Percentiles rank a stretch among this genome's conserved stretches.
phyloP scores from a whole-genome alignment of 2,113 vertebrate genomes.

The Pogonocichla stellata region DNA sequence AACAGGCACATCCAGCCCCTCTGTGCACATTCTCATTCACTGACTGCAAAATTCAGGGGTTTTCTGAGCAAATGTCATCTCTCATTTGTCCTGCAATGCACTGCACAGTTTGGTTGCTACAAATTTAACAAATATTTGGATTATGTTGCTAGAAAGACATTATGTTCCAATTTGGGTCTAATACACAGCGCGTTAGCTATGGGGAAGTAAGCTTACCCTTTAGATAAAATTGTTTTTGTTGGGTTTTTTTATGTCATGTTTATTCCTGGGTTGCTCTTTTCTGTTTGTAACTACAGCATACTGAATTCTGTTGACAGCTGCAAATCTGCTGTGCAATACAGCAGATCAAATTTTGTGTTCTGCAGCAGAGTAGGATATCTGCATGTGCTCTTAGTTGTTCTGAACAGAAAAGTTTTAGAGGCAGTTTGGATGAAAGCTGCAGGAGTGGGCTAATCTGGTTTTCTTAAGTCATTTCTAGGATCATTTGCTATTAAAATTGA shows the following conservation, averaged over 20 bases:
- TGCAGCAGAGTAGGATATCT: neutral
- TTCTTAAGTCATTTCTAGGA: neutral
- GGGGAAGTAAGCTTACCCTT: neutral
- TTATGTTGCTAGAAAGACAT: neutral
- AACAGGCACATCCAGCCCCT: neutral
- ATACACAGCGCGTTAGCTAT: neutral
- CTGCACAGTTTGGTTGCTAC: neutral
- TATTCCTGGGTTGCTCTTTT: neutral
- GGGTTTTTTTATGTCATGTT: accelerated
- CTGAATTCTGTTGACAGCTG: neutral
- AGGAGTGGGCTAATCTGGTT: neutral
- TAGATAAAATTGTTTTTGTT: neutral
- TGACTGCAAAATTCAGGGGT: accelerated
- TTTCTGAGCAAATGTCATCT: neutral
- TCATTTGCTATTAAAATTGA: neutral
- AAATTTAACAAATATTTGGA: neutral
- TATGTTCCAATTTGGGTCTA: neutral
- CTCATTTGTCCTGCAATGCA: neutral
- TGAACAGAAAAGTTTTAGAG: neutral
- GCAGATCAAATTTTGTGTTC: neutral
- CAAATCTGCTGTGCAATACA: neutral
- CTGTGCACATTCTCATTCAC: neutral
- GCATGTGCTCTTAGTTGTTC: neutral
- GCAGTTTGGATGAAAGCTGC: neutral
- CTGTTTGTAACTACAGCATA: neutral